These are phyloP conservation scores for Eupeodes corollae DNA, from an alignment of 1,140 invertebrate species.

Conservation along the genomic window DNA sequence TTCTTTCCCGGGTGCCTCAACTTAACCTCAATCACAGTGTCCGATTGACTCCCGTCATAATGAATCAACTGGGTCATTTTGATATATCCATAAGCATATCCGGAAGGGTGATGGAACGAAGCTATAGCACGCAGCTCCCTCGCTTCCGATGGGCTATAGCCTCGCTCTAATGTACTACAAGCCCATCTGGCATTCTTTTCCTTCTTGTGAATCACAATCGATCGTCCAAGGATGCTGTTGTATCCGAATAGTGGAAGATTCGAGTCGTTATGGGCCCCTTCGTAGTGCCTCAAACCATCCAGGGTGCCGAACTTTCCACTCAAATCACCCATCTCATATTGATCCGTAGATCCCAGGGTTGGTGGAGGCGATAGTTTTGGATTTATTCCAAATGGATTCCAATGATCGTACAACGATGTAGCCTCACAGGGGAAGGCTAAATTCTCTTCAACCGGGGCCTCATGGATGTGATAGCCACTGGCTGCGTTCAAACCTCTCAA, in stretches of 20 bases:
- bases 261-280: conserved; percentile 62
- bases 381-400: conserved; percentile 68
- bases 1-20: conserved; percentile 70
- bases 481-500: conserved; percentile 59
- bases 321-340: conserved; percentile 81
- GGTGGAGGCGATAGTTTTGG: conserved; percentile 46
- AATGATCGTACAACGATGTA: conserved; percentile 66
- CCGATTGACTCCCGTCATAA: conserved; percentile 72
- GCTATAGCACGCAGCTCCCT: conserved; percentile 76
- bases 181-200: conserved; percentile 57
- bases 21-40: conserved; percentile 82
- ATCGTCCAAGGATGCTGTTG: conserved; percentile 67
- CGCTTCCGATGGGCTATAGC: conserved; percentile 74
- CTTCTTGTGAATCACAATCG: conserved; percentile 74
- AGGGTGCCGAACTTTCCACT: conserved; percentile 79
- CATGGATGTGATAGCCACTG: conserved; percentile 69
- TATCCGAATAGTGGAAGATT: conserved; percentile 75
- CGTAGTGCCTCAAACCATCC: conserved; percentile 46
- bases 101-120: conserved; percentile 81
- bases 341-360: conserved; percentile 60
- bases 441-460: conserved; percentile 68
- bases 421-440: conserved; percentile 80
- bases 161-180: conserved; percentile 73
- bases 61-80: conserved; percentile 81
- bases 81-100: conserved; percentile 77